Conservation (phyloP, 2,888 invertebrate species). For the Theretra japonica region DNA sequence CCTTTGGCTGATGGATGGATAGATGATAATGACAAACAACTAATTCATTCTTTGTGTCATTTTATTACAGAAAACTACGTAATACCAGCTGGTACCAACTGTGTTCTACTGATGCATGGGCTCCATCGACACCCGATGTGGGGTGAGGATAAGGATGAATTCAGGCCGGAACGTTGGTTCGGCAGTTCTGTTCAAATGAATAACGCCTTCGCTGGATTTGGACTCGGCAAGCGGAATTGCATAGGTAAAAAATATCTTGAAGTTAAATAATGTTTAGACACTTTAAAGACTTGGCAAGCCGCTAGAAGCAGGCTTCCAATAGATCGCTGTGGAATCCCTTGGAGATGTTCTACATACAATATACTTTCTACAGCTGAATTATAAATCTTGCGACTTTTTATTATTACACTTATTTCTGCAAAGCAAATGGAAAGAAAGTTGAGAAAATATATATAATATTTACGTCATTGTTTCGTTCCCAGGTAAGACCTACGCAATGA, state of each 20-base stretch:
- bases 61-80: conserved; percentile 32
- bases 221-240: conserved; percentile 28
- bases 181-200: conserved; percentile 5
- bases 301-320: no score
- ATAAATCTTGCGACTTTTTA: background rate
- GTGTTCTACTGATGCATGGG: conserved; percentile 25
- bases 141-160: conserved; percentile 31
- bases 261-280: no score
- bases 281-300: no score
- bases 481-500: conserved; percentile 47
- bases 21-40: no score
- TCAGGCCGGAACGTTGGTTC: conserved; percentile 34
- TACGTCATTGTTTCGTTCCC: conserved; percentile 1
- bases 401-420: no score
- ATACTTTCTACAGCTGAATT: background rate
- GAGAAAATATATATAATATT: no score
- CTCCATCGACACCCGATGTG: conserved; percentile 32
- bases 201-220: conserved; percentile 29
- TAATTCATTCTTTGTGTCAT: no score
- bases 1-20: no score
- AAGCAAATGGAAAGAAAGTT: no score
- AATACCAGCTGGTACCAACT: conserved; percentile 23
- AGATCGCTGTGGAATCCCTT: no score
- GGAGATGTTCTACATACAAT: background rate
- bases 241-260: conserved; percentile 27